phyloP scores from a whole-genome alignment of 2,113 vertebrate species.

The Pterophyllum scalare region DNA sequence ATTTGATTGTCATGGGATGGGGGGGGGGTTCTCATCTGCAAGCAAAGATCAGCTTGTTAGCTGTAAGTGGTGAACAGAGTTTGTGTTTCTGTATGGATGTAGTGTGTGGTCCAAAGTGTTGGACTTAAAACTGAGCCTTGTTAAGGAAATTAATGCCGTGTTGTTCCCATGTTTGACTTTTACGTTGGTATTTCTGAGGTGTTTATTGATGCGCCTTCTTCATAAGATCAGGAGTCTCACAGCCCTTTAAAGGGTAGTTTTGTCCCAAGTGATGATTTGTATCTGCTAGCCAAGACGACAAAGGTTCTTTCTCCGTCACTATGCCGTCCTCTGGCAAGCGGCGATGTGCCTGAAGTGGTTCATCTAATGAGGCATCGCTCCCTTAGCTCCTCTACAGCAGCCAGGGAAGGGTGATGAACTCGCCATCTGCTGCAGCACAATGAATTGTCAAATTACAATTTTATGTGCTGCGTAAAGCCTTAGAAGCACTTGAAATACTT shows the following conservation, averaged over 20 bases:
- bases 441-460: background rate
- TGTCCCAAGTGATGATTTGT: background rate
- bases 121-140: background rate
- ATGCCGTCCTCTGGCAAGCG: background rate
- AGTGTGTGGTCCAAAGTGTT: background rate
- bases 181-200: background rate
- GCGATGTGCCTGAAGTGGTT: background rate
- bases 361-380: background rate
- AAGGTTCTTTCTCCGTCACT: slow-evolving; percentile 9
- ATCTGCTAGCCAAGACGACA: background rate
- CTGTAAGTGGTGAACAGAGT: no score
- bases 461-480: background rate
- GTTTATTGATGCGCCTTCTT: background rate
- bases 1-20: no score
- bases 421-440: slow-evolving; percentile 1
- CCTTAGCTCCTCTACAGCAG: slow-evolving; percentile 6
- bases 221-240: background rate
- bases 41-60: no score
- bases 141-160: background rate
- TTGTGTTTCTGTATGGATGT: background rate
- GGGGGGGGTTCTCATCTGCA: no score
- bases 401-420: background rate
- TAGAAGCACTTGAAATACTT: background rate
- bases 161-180: background rate
- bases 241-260: background rate